phyloP scores from a whole-genome alignment of 1,140 invertebrate species.

The Physella acuta region DNA sequence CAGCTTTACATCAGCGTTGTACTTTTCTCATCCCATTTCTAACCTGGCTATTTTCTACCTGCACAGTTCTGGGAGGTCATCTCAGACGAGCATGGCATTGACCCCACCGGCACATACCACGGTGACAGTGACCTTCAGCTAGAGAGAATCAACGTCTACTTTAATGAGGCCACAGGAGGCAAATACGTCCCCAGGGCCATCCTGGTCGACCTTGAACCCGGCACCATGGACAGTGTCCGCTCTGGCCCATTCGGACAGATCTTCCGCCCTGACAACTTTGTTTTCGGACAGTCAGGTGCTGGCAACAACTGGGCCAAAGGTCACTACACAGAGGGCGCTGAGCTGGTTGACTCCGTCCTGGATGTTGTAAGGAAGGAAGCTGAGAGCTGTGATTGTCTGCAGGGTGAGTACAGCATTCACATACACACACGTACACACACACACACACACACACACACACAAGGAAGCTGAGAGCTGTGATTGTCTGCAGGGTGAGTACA shows the following conservation, averaged over 20 bases:
- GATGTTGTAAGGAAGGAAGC: slow-evolving; percentile 82
- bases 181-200: slow-evolving; percentile 92
- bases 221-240: slow-evolving; percentile 91
- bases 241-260: slow-evolving; percentile 82
- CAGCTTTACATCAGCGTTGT: too few relatives aligned
- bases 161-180: slow-evolving; percentile 66
- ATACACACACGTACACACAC: slow-evolving; percentile 63
- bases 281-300: slow-evolving; percentile 65
- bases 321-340: slow-evolving; percentile 16
- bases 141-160: slow-evolving; percentile 64
- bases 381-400: slow-evolving; percentile 65
- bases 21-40: too few relatives aligned
- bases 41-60: too few relatives aligned
- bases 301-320: slow-evolving; percentile 87
- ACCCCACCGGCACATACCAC: slow-evolving; percentile 61
- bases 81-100: slow-evolving; percentile 62
- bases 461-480: too few relatives aligned
- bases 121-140: slow-evolving; percentile 55
- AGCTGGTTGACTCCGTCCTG: slow-evolving; percentile 78
- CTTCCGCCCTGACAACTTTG: slow-evolving; percentile 78
- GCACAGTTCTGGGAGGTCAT: slow-evolving; percentile 61
- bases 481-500: too few relatives aligned
- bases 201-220: slow-evolving; percentile 88
- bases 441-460: background rate
- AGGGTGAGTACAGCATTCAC: slow-evolving; percentile 76